These are phyloP conservation scores for Aricia artaxerxes DNA, from an alignment of 2,888 invertebrate species.

Conservation along the genomic window DNA sequence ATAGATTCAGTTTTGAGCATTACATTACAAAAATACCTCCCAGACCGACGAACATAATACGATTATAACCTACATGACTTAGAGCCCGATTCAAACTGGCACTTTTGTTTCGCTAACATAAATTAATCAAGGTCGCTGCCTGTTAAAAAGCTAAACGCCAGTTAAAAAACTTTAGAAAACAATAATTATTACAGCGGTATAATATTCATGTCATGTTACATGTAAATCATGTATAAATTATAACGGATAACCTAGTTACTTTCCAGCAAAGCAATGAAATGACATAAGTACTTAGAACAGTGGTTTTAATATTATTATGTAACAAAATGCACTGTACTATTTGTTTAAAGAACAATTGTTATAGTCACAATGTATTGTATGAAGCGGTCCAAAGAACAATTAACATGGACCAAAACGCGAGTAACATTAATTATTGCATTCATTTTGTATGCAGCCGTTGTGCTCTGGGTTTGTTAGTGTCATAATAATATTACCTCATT, in stretches of 20 bases:
- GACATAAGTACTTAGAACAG: neutral
- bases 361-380: neutral
- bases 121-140: too few relatives aligned
- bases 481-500: constrained; percentile 1
- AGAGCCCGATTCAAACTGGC: too few relatives aligned
- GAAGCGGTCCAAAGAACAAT: neutral
- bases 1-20: too few relatives aligned
- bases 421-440: constrained; percentile 16
- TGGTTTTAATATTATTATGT: neutral
- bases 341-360: neutral
- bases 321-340: neutral
- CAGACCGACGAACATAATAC: too few relatives aligned
- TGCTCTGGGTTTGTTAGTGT: neutral
- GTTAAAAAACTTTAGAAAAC: too few relatives aligned
- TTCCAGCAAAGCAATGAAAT: neutral
- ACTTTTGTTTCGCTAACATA: too few relatives aligned
- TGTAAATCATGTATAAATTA: too few relatives aligned
- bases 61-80: too few relatives aligned
- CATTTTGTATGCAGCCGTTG: constrained; percentile 11
- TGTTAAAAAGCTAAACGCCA: too few relatives aligned
- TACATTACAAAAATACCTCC: too few relatives aligned
- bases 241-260: neutral
- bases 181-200: too few relatives aligned
- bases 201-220: too few relatives aligned
- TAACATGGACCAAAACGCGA: neutral